Percentiles rank a stretch among this genome's conserved stretches.
Conservation (phyloP, 2,797 vertebrate species). For the Megaceryle alcyon region DNA sequence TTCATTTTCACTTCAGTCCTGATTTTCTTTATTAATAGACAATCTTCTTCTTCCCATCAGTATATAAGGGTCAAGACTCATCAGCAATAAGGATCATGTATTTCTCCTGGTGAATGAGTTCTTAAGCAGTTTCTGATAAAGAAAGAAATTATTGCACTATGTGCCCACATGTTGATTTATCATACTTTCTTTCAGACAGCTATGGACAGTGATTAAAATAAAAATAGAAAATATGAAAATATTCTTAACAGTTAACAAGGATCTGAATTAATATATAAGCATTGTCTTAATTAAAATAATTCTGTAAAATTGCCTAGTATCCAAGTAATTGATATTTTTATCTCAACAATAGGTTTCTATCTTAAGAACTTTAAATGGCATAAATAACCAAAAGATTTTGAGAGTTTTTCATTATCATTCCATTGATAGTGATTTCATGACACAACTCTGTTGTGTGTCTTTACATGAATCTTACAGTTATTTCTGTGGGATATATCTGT, state of each 20-base stretch:
- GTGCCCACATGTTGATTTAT: background rate
- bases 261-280: background rate
- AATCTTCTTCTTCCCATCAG: background rate
- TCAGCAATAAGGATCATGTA: background rate
- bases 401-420: background rate
- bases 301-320: background rate
- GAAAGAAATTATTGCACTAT: background rate
- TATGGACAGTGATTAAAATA: background rate
- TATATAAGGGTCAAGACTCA: background rate
- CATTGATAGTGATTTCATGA: background rate
- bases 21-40: background rate
- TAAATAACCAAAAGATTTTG: background rate
- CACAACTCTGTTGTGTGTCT: background rate
- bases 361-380: background rate
- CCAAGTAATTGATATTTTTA: background rate
- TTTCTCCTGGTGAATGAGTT: background rate
- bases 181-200: background rate
- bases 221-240: background rate
- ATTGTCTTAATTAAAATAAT: background rate
- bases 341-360: background rate
- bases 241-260: background rate
- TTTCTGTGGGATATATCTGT: background rate
- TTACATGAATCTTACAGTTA: background rate
- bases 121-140: background rate
- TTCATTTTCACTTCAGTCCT: background rate